Evolutionary conservation across 2,888 invertebrate genomes (phyloP).

Genomic region (Palloptera scutellata): DNA sequence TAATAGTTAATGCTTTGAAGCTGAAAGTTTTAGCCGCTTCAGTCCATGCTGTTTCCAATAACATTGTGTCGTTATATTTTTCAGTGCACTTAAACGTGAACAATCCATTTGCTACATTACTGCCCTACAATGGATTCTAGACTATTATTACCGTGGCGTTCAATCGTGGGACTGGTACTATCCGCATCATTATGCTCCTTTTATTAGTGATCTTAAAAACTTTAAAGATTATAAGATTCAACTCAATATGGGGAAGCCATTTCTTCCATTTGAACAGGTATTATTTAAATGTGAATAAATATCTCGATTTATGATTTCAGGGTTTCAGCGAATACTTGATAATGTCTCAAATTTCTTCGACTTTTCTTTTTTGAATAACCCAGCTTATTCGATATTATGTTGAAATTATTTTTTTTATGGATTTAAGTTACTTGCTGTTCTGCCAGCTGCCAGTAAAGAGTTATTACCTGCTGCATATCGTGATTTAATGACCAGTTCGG

Average conservation of each 20-base stretch:
- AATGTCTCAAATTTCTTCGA: no score
- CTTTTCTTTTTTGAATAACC: no score
- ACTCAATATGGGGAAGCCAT: conserved; percentile 86
- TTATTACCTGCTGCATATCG: conserved; percentile 82
- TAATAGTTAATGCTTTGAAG: neutral
- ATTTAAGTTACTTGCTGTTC: conserved; percentile 77
- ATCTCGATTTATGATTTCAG: no score
- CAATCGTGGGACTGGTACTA: conserved; percentile 99
- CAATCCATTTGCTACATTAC: conserved; percentile 90
- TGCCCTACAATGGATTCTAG: conserved; percentile 95
- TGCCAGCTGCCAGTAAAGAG: conserved; percentile 85
- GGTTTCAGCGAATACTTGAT: no score
- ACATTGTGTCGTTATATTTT: conserved; percentile 44
- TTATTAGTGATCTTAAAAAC: conserved; percentile 88
- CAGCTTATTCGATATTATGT: no score
- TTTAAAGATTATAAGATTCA: conserved; percentile 80
- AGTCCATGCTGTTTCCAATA: neutral
- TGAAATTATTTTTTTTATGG: no score
- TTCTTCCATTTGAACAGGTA: conserved; percentile 90
- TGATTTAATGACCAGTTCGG: conserved; percentile 77
- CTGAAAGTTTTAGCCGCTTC: no score
- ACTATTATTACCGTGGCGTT: conserved; percentile 96
- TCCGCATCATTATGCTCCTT: conserved; percentile 97
- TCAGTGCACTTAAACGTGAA: conserved; percentile 77
- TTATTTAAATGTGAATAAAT: conserved; percentile 16